Evolutionary conservation across 2,888 invertebrate species (phyloP).

Genomic region (Ischnura elegans): DNA sequence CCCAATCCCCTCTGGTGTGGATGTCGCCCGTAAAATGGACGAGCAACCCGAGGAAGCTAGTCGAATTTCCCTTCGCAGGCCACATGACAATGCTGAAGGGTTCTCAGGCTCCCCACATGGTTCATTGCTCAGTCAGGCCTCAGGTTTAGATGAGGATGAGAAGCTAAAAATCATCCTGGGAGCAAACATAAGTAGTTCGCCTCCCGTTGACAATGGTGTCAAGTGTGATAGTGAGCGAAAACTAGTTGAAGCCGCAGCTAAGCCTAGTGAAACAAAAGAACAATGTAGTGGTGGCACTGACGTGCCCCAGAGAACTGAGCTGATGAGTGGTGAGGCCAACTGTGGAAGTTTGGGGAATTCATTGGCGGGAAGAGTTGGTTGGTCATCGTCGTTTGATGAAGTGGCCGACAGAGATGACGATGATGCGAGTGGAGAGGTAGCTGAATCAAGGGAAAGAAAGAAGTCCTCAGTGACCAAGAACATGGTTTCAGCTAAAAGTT

Average conservation of each 20-base stretch:
- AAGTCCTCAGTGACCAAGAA: background rate
- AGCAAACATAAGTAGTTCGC: slow-evolving; percentile 70
- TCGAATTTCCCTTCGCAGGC: background rate
- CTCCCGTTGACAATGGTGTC: slow-evolving; percentile 69
- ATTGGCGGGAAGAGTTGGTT: slow-evolving; percentile 83
- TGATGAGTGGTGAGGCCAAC: slow-evolving; percentile 69
- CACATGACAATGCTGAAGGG: slow-evolving; percentile 68
- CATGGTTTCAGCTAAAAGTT: slow-evolving; percentile 71
- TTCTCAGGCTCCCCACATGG: slow-evolving; percentile 69
- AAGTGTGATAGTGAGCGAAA: slow-evolving; percentile 69
- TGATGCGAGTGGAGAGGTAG: background rate
- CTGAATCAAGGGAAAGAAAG: slow-evolving; percentile 40
- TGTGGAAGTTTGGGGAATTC: slow-evolving; percentile 82
- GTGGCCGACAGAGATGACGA: slow-evolving; percentile 73
- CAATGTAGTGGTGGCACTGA: slow-evolving; percentile 71
- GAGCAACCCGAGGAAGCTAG: background rate
- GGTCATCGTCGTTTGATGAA: slow-evolving; percentile 82
- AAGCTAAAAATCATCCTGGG: slow-evolving; percentile 85
- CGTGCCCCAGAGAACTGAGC: slow-evolving; percentile 64
- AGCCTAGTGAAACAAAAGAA: slow-evolving; percentile 71
- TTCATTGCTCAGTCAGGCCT: slow-evolving; percentile 68
- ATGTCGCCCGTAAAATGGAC: slow-evolving; percentile 85
- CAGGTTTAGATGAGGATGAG: slow-evolving; percentile 84
- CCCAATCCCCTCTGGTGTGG: slow-evolving; percentile 82
- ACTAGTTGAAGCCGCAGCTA: slow-evolving; percentile 69